Percentiles rank a stretch among this genome's conserved stretches.
phyloP scores from a whole-genome alignment of 2,888 invertebrate genomes.

The Torymus aiolomorphi region DNA sequence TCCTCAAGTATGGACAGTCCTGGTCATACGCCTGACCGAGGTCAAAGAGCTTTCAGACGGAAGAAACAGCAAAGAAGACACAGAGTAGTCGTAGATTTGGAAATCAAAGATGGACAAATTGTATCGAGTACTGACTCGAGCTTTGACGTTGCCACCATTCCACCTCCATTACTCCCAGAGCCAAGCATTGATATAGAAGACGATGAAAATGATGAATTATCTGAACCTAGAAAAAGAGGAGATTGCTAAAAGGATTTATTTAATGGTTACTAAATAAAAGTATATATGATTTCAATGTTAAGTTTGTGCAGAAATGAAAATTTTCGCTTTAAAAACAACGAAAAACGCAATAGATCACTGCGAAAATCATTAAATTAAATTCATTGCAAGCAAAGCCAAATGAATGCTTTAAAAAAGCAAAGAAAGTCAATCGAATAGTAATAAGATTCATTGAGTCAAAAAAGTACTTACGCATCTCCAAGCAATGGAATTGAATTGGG shows the following conservation, averaged over 20 bases:
- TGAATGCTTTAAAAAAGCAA: conserved; percentile 31
- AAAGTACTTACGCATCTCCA: conserved; percentile 39
- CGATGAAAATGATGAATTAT: conserved; percentile 67
- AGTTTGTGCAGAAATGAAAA: conserved; percentile 12
- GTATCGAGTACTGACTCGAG: conserved; percentile 81
- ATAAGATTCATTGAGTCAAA: conserved; percentile 26
- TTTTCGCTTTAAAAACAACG: conserved; percentile 42
- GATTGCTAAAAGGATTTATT: conserved; percentile 12
- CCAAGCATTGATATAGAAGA: conserved; percentile 80
- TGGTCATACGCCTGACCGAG: conserved; percentile 72
- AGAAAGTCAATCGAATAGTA: conserved; percentile 49
- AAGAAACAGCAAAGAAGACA: conserved; percentile 73
- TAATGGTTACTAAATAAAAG: conserved; percentile 3
- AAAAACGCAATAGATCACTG: conserved; percentile 27
- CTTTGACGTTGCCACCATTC: conserved; percentile 85
- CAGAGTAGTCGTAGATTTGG: conserved; percentile 73
- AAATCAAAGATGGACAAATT: conserved; percentile 74
- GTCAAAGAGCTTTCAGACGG: conserved; percentile 71
- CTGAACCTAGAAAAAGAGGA: conserved; percentile 58
- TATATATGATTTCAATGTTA: conserved; percentile 24
- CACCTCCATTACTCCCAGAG: conserved; percentile 86
- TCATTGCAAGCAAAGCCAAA: neutral
- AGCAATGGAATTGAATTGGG: conserved; percentile 52
- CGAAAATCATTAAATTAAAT: neutral
- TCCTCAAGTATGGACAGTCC: conserved; percentile 75